phyloP scores from a whole-genome alignment of 2,113 vertebrate species.

The Vicugna pacos region DNA sequence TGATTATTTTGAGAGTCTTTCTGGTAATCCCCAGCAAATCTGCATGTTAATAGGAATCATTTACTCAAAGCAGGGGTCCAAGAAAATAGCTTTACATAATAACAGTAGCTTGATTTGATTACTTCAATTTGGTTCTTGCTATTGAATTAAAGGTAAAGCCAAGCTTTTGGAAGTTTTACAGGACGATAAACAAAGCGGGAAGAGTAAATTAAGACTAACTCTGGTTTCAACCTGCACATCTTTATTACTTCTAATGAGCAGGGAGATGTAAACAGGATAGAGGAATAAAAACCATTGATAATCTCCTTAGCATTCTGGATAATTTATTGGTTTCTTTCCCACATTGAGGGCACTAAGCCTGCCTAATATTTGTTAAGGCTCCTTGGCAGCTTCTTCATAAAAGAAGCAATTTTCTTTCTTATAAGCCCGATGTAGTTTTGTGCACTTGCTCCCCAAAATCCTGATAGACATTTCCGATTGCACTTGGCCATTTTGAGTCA shows the following conservation, averaged over 20 bases:
- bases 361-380: constrained; percentile 73
- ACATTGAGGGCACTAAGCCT: constrained; percentile 82
- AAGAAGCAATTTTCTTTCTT: constrained; percentile 75
- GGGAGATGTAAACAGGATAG: constrained; percentile 76
- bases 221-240: constrained; percentile 64
- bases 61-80: constrained; percentile 82
- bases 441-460: constrained; percentile 33
- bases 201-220: constrained; percentile 68
- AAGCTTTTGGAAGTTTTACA: constrained; percentile 77
- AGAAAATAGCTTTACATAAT: constrained; percentile 84
- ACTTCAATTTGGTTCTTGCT: constrained; percentile 80
- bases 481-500: constrained; percentile 35
- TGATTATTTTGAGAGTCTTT: constrained; percentile 85
- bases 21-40: constrained; percentile 86
- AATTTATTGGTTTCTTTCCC: constrained; percentile 79
- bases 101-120: constrained; percentile 82
- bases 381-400: constrained; percentile 71
- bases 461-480: constrained; percentile 56
- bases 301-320: constrained; percentile 82
- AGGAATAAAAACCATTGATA: constrained; percentile 81
- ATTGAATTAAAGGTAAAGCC: constrained; percentile 77
- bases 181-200: constrained; percentile 72
- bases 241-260: constrained; percentile 81
- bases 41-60: constrained; percentile 87
- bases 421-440: not conserved